Evolutionary conservation across 2,797 vertebrate species (phyloP), one percentile per base, ranked within the genome.

Genomic region (Tympanoctomys barrerae): DNA sequence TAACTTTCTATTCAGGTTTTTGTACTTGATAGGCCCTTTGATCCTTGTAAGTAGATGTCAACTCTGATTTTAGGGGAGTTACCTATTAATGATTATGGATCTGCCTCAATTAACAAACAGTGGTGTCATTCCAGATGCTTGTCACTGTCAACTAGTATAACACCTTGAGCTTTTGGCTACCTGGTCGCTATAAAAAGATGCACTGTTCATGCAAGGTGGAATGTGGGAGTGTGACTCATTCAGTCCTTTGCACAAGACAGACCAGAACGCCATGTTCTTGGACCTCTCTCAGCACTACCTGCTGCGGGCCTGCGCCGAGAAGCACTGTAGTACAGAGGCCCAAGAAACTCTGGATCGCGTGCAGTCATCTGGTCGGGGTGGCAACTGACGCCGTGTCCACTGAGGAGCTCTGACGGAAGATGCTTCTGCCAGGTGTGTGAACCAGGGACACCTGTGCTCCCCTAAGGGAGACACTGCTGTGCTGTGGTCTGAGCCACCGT

Each of bases 121-220:
- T 2, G 79, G 33, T 36, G 66, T 54, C 33, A 86, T 39, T 91
- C 28, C 54, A 75, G 36, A 42, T 86, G 59, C 59, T 33, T 77
- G 52, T 49, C 28, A 93, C 2, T 87, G 19, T 81, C 39, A 39
- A 11, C 12, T 13, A 79, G 24, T 57, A 0, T 21, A 83, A 90
- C 94, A 95, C 16, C 22, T 13, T 80, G 39, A 95, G 85, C 86
- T 94, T 92, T 64, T 64, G 86, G 70, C 49, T 85, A 52, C 18
- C 8, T 68, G 75, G 79, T 39, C 54, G 3, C 62, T 59, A 36
- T 16, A 85, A 24, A 80, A 81, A 89, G 31, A 89, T 92, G 79
- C 7, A 28, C 18, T 33, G 66, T 26, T 85, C 83, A 87, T n/a
- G 24, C 33, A 68, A 42, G 22, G 78, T 1, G 19, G 5, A 39